phyloP scores from a whole-genome alignment of 2,113 vertebrate genomes.

The Athene cunicularia region DNA sequence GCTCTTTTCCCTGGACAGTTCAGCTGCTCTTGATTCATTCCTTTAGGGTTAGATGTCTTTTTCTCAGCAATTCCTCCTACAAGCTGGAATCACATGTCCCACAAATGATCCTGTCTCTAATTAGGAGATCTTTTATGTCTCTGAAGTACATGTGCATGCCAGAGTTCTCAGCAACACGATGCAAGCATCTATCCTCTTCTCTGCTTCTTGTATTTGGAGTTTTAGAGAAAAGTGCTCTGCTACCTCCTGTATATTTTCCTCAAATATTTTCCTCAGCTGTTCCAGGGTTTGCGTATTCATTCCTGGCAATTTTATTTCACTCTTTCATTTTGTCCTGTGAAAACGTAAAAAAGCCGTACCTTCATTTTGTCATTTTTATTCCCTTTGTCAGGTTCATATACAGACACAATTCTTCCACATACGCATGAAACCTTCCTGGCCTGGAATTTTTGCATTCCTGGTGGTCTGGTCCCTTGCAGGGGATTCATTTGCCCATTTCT shows the following conservation, averaged over 20 bases:
- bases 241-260: not conserved
- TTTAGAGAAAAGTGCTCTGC: constrained; percentile 1
- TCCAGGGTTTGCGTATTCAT: not conserved
- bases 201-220: not conserved
- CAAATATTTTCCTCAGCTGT: not conserved
- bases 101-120: constrained; percentile 60
- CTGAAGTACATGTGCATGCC: constrained; percentile 47
- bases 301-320: not conserved
- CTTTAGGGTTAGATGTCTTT: constrained; percentile 20
- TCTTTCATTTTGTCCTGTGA: not conserved
- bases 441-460: not conserved
- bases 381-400: not conserved
- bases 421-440: not conserved
- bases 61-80: constrained; percentile 32
- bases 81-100: constrained; percentile 63
- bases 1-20: not conserved
- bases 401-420: not conserved
- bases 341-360: not conserved
- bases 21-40: constrained; percentile 26
- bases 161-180: constrained; percentile 12
- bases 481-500: not conserved
- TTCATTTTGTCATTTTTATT: not conserved
- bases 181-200: not conserved
- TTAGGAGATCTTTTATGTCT: constrained; percentile 62
- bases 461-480: not conserved